Conservation (phyloP, 2,888 invertebrate species). For the Eledona agricola region DNA sequence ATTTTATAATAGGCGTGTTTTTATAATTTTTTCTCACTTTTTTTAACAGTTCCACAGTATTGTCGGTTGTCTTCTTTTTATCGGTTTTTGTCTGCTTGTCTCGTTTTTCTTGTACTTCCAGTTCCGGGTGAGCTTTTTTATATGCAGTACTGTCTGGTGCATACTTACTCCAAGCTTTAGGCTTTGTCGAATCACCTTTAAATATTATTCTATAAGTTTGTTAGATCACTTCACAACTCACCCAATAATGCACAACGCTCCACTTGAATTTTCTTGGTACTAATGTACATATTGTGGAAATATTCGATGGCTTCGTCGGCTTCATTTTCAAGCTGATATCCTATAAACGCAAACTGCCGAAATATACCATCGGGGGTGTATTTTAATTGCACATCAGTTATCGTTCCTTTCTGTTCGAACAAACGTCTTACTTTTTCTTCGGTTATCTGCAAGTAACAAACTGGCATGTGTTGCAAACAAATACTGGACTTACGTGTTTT, state of each 20-base stretch:
- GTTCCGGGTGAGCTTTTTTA: conserved; percentile 61
- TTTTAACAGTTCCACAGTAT: conserved; percentile 64
- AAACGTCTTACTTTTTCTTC: conserved; percentile 78
- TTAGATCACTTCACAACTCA: conserved; percentile 22
- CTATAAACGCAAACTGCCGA: conserved; percentile 92
- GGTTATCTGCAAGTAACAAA: conserved; percentile 70
- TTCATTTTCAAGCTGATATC: conserved; percentile 83
- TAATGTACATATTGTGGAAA: conserved; percentile 86
- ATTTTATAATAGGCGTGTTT: too few species aligned
- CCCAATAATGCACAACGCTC: conserved; percentile 77
- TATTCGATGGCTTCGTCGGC: conserved; percentile 79
- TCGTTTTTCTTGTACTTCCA: conserved; percentile 44
- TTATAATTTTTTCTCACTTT: too few species aligned
- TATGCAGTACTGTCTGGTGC: conserved; percentile 78
- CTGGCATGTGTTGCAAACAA: conserved; percentile 12
- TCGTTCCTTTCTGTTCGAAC: conserved; percentile 82
- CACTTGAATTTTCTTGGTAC: conserved; percentile 82
- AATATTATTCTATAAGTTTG: conserved; percentile 2
- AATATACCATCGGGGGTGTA: conserved; percentile 92
- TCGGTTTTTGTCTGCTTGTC: conserved; percentile 52
- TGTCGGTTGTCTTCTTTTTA: conserved; percentile 67
- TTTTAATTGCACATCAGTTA: conserved; percentile 94
- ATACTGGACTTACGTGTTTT: conserved; percentile 75
- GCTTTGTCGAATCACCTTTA: conserved; percentile 73
- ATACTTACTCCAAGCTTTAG: conserved; percentile 94